Conservation (phyloP, 2,888 invertebrate species). For the Heliconius cydno region DNA sequence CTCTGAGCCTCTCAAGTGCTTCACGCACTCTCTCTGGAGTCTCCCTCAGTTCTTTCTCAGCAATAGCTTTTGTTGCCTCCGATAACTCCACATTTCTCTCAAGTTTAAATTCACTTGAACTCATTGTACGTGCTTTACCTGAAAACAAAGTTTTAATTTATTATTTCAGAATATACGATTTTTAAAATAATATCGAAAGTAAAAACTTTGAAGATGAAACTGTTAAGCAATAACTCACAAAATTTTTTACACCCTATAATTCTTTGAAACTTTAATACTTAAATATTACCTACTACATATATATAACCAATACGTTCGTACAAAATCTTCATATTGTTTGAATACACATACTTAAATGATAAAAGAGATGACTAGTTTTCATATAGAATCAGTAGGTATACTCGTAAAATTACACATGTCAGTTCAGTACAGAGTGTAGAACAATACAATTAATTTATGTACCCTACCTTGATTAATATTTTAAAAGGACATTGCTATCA, state of each 20-base stretch:
- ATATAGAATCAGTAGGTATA: background rate
- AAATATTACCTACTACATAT: too few relatives aligned
- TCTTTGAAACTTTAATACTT: background rate
- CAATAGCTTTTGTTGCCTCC: slow-evolving; percentile 83
- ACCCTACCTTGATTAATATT: slow-evolving; percentile 22
- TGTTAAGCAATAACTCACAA: too few relatives aligned
- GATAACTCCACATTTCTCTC: slow-evolving; percentile 84
- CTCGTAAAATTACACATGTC: slow-evolving; percentile 1
- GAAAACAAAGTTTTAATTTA: slow-evolving; percentile 41
- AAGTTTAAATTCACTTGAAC: slow-evolving; percentile 80
- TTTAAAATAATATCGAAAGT: too few relatives aligned
- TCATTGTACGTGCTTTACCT: slow-evolving; percentile 61
- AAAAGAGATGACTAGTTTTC: background rate
- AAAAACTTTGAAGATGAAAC: too few relatives aligned
- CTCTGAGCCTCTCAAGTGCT: slow-evolving; percentile 84
- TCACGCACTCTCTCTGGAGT: slow-evolving; percentile 86
- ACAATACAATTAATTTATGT: background rate
- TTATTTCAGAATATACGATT: background rate
- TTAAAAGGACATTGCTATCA: slow-evolving; percentile 1
- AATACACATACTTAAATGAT: background rate
- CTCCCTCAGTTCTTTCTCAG: slow-evolving; percentile 87
- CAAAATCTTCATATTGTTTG: background rate
- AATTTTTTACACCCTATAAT: background rate
- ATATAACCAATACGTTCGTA: background rate
- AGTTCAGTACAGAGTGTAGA: background rate